Base-by-base conservation (phyloP, 2,113 vertebrate genomes). In the Tetrao urogallus region DNA sequence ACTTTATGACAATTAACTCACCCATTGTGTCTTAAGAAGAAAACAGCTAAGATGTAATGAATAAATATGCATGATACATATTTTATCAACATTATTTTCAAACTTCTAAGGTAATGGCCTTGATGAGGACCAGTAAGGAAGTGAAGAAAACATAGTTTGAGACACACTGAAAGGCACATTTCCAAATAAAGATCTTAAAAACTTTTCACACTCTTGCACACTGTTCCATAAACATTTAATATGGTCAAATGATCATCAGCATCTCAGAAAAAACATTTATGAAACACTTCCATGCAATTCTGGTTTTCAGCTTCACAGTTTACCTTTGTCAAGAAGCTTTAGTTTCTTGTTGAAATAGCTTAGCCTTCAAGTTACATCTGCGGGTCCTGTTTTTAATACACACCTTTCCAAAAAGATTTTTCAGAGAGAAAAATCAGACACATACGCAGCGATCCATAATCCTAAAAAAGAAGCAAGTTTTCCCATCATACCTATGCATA, bases 401-500 rank as follows among this genome's bases (percentile, higher is more conserved):
- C n/a, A 4, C 30, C 21, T 40, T 92, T 34, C 27, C 28, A 71
- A 78, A 85, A 72, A 21, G 25, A 56, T 54, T 43, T 42, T 82
- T 89, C 11, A 66, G 32, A 52, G 38, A 70, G 16, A 72, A 82
- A 36, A 76, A 86, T 73, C 52, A 56, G 47, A 34, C 9, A 22
- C 0, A 5, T 18, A 57, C 10, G 19, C 1, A 28, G 13, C 22
- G 32, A 82, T 11, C 17, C 8, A 9, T 1, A 1, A 0, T 20
- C 89, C 72, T 47, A 1, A 47, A 85, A 87, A 18, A 48, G 43
- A 58, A 90, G 32, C 20, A 52, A 14, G 16, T 86, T 84, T 82
- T 63, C 30, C 69, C 54, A 24, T 28, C n/a, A 58, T 67, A 34
- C 4, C 25, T 72, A 50, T 3, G 9, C 17, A 21, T 32, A 88